Percentiles rank a stretch among this genome's conserved stretches.
Evolutionary conservation across 2,113 vertebrate species (phyloP).

Genomic region (Mesembrinibis cayennensis): DNA sequence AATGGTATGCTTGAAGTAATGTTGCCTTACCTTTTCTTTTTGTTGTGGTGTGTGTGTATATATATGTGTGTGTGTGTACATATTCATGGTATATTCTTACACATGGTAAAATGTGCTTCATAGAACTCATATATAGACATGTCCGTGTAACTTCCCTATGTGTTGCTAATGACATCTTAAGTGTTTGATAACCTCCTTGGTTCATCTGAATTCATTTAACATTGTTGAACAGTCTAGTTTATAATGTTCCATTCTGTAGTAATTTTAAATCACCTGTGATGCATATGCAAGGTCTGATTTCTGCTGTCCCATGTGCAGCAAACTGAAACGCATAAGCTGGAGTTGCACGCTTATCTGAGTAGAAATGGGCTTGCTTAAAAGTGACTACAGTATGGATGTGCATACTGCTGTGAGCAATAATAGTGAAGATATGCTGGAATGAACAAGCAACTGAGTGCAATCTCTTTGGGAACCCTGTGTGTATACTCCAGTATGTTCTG

Average conservation of each 20-base stretch:
- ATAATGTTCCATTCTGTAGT: neutral
- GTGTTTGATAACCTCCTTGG: neutral
- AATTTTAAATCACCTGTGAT: neutral
- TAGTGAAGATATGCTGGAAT: neutral
- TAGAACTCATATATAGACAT: neutral
- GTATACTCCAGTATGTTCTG: neutral
- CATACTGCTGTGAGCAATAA: neutral
- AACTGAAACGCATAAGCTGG: neutral
- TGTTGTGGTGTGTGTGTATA: neutral
- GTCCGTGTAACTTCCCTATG: neutral
- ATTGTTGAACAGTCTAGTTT: neutral
- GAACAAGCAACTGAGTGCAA: neutral
- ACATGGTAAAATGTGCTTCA: neutral
- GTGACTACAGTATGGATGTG: neutral
- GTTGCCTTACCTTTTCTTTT: neutral
- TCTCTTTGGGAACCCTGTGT: neutral
- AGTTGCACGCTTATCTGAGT: neutral
- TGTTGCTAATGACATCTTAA: neutral
- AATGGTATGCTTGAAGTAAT: neutral
- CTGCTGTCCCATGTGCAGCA: neutral
- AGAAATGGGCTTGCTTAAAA: neutral
- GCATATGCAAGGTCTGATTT: neutral
- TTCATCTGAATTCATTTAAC: neutral
- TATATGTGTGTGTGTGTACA: neutral
- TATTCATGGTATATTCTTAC: neutral